Percentiles rank a stretch among this genome's conserved stretches.
phyloP scores from a whole-genome alignment of 2,888 invertebrate species.

The Vanessa cardui region DNA sequence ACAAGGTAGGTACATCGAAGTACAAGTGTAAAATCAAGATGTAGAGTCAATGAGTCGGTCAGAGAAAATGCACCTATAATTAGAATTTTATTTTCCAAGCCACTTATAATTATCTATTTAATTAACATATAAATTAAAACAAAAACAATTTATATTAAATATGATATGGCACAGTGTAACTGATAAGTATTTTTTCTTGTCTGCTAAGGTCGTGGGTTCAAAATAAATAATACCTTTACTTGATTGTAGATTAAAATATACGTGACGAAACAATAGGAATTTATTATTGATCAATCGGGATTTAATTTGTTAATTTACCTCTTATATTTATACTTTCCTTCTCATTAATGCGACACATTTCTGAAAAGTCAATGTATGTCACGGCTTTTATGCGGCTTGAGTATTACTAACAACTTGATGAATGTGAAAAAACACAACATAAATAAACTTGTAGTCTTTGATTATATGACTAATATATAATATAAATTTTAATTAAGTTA shows the following conservation, averaged over 20 bases:
- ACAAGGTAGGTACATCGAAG: too few species aligned
- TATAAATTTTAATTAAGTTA: neutral
- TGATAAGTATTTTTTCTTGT: neutral
- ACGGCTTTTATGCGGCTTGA: slow-evolving; percentile 25
- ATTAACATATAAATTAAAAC: too few species aligned
- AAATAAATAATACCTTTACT: neutral
- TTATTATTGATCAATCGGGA: neutral
- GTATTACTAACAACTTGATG: slow-evolving; percentile 9
- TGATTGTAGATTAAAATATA: neutral
- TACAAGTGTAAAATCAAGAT: too few species aligned
- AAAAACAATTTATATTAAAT: too few species aligned
- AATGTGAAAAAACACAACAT: neutral
- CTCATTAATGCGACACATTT: slow-evolving; percentile 14
- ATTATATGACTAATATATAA: too few species aligned
- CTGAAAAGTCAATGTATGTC: slow-evolving; percentile 25
- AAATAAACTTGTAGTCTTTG: neutral
- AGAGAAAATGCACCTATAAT: too few species aligned
- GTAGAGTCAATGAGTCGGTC: too few species aligned
- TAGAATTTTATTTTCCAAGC: too few species aligned
- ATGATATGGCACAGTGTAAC: too few species aligned
- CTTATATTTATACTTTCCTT: slow-evolving; percentile 17
- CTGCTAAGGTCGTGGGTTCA: slow-evolving; percentile 1
- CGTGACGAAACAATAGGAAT: neutral
- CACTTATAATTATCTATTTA: too few species aligned
- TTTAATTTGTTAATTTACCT: neutral